Evolutionary conservation across 2,888 invertebrate genomes (phyloP).

Genomic region (Elmis aenea): DNA sequence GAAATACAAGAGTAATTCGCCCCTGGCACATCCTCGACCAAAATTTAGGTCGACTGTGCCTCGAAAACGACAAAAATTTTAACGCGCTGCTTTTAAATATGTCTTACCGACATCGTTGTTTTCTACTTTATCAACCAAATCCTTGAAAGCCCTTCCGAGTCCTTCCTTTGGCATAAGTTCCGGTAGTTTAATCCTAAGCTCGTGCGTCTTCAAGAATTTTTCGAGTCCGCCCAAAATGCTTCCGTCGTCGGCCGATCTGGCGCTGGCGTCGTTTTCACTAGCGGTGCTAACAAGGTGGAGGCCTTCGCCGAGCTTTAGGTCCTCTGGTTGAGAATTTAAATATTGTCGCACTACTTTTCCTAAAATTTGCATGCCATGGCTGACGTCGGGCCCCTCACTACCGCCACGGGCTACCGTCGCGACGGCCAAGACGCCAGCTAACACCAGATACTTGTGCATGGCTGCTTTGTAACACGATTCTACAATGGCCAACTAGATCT

Average conservation of each 20-base stretch:
- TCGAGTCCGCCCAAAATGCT: conserved; percentile 56
- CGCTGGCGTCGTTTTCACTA: conserved; percentile 46
- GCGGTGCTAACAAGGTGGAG: conserved; percentile 57
- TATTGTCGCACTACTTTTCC: conserved; percentile 51
- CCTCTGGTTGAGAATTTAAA: conserved; percentile 50
- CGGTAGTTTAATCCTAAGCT: conserved; percentile 65
- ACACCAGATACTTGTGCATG: conserved; percentile 37
- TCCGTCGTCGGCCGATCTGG: conserved; percentile 52
- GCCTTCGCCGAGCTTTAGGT: conserved; percentile 58
- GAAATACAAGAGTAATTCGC: no score
- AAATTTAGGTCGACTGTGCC: no score
- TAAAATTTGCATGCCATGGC: conserved; percentile 37
- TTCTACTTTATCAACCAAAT: conserved; percentile 50
- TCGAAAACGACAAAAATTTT: no score
- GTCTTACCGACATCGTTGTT: conserved; percentile 52
- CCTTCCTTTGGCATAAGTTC: conserved; percentile 64
- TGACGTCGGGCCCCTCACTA: conserved; percentile 29
- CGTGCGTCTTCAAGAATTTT: conserved; percentile 66
- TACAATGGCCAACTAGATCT: conserved; percentile 11
- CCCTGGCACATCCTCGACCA: no score
- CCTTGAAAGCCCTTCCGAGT: conserved; percentile 50
- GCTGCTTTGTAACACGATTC: conserved; percentile 21
- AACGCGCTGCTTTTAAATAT: no score
- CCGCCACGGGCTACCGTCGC: conserved; percentile 11
- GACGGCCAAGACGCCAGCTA: conserved; percentile 21